Evolutionary conservation across 2,797 vertebrate genomes (phyloP).

Genomic region (Chelidonichthys spinosus): DNA sequence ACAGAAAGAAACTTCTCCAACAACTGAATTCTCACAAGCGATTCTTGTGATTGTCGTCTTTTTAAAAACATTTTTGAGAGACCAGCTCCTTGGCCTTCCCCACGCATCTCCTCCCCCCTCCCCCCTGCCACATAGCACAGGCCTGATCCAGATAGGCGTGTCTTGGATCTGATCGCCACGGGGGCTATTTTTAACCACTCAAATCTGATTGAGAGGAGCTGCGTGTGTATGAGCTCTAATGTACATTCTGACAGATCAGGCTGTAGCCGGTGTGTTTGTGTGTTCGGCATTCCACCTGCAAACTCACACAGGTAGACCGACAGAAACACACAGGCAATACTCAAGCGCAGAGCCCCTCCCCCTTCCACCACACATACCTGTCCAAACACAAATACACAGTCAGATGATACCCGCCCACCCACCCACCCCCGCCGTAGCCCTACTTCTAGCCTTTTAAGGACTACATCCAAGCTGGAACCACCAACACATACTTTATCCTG

Average conservation of each 20-base stretch:
- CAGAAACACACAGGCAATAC: slow-evolving; percentile 7
- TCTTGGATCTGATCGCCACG: slow-evolving; percentile 73
- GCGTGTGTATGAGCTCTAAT: slow-evolving; percentile 61
- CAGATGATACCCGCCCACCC: slow-evolving; percentile 35
- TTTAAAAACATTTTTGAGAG: slow-evolving; percentile 2
- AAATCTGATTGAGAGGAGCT: slow-evolving; percentile 79
- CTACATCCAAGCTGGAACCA: neutral
- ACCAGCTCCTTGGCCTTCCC: slow-evolving; percentile 16
- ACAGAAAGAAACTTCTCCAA: neutral
- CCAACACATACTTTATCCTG: slow-evolving; percentile 3
- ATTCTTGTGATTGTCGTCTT: slow-evolving; percentile 8
- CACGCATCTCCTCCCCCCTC: slow-evolving; percentile 3
- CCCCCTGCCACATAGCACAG: slow-evolving; percentile 51
- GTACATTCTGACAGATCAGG: slow-evolving; percentile 67
- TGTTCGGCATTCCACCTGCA: neutral
- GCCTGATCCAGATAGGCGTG: slow-evolving; percentile 70
- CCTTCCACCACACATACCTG: slow-evolving; percentile 33
- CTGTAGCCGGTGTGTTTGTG: slow-evolving; percentile 6
- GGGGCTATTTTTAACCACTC: slow-evolving; percentile 78
- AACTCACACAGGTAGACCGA: slow-evolving; percentile 17
- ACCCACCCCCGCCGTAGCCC: slow-evolving; percentile 8
- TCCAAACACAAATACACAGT: slow-evolving; percentile 40
- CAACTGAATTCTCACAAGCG: neutral
- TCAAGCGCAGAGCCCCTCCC: neutral
- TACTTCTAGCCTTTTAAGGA: slow-evolving; percentile 50